A percentile compares a stretch with the other conserved stretches of the same genome.
Conservation (phyloP, 2,888 invertebrate genomes). For the Pseudococcus viburni region DNA sequence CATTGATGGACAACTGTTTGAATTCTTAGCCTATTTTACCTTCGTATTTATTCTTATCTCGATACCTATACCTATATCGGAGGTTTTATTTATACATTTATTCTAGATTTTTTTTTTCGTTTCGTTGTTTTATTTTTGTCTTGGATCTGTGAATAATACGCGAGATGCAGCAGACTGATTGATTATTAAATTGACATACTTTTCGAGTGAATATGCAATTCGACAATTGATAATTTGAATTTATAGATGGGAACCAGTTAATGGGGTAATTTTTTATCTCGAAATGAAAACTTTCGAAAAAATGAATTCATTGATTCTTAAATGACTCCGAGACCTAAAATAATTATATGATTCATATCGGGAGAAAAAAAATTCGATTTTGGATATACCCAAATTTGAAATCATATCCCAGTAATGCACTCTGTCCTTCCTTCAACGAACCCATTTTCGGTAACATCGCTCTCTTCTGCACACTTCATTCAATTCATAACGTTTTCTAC, state of each 20-base stretch:
- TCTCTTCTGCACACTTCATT: not conserved
- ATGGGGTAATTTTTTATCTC: no score
- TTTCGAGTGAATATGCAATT: no score
- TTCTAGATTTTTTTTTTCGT: not conserved
- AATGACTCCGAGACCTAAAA: no score
- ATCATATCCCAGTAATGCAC: not conserved
- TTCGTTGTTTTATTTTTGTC: not conserved
- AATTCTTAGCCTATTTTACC: constrained; percentile 30
- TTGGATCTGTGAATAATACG: not conserved
- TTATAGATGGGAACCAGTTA: no score
- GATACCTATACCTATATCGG: not conserved
- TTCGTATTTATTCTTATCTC: constrained; percentile 27
- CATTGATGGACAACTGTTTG: constrained; percentile 37
- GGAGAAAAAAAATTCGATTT: no score
- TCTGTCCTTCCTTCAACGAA: not conserved
- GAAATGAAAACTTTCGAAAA: no score
- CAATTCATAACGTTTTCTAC: no score
- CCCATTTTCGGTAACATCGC: not conserved
- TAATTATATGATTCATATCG: no score
- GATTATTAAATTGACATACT: not conserved
- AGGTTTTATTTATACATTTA: constrained; percentile 17
- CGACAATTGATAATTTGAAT: no score
- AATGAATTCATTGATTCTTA: no score
- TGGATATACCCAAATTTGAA: not conserved
- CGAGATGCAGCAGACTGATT: not conserved